Conservation (phyloP, 2,888 invertebrate genomes). For the Merodon equestris region DNA sequence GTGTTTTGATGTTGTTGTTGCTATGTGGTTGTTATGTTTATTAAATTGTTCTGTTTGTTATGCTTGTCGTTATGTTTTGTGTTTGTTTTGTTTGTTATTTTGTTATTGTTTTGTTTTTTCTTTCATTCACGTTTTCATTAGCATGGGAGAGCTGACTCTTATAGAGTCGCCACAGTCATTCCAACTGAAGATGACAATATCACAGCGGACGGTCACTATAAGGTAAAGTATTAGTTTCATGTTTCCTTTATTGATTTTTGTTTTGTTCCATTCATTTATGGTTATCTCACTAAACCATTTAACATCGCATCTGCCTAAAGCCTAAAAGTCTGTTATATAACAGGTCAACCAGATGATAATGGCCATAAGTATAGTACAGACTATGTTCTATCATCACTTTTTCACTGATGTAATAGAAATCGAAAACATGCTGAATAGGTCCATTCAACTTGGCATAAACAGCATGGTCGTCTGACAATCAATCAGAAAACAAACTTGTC, state of each 20-base stretch:
- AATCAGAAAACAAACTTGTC: slow-evolving; percentile 17
- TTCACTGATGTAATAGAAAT: no score
- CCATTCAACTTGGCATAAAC: slow-evolving; percentile 51
- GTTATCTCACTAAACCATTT: slow-evolving; percentile 19
- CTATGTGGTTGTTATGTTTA: slow-evolving; percentile 43
- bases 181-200: slow-evolving; percentile 96
- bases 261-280: no score
- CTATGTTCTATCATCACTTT: no score
- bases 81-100: slow-evolving; percentile 60
- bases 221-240: slow-evolving; percentile 81
- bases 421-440: slow-evolving; percentile 39
- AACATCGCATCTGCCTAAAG: slow-evolving; percentile 9
- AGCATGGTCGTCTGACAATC: slow-evolving; percentile 23
- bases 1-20: slow-evolving; percentile 39
- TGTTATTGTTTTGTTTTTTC: slow-evolving; percentile 68
- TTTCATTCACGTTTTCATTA: slow-evolving; percentile 80
- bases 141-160: slow-evolving; percentile 98
- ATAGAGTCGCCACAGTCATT: slow-evolving; percentile 97
- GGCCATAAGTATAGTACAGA: not conserved
- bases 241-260: slow-evolving; percentile 46
- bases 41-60: slow-evolving; percentile 31
- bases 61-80: slow-evolving; percentile 42
- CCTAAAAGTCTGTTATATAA: slow-evolving; percentile 16
- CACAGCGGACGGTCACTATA: slow-evolving; percentile 95
- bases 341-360: no score